Evolutionary conservation across 2,797 vertebrate genomes (phyloP).

Genomic region (Nasua narica): DNA sequence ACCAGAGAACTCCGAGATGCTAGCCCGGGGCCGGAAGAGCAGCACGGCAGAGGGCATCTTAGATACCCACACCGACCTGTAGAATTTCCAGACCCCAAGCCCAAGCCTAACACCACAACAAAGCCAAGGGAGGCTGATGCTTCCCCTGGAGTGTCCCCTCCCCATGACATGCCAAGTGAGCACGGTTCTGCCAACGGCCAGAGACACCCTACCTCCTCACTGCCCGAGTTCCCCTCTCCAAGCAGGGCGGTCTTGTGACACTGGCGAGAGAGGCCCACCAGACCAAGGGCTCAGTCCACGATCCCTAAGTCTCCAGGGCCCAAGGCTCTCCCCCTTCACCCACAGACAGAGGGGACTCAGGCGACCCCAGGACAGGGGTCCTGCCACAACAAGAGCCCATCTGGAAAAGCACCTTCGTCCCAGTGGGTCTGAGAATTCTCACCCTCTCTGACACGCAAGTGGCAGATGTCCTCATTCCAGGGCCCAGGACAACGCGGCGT

Average conservation of each 20-base stretch:
- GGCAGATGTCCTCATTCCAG: background rate
- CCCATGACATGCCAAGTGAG: background rate
- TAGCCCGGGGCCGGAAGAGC: fast-evolving
- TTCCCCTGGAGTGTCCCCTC: background rate
- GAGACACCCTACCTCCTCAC: background rate
- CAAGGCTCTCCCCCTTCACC: no score
- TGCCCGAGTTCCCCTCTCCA: no score
- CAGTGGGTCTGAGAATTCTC: background rate
- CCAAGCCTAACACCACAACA: background rate
- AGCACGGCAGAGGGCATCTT: background rate
- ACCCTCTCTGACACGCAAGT: background rate
- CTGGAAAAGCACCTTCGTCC: background rate
- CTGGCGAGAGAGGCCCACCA: background rate
- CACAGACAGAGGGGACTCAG: background rate
- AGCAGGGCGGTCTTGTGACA: background rate
- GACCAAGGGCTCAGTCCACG: no score
- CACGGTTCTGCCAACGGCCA: background rate
- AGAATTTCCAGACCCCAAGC: background rate
- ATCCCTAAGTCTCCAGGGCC: fast-evolving
- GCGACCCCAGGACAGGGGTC: background rate
- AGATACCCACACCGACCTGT: background rate
- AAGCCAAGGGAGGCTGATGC: background rate
- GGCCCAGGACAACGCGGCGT: no score
- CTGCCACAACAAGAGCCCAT: fast-evolving
- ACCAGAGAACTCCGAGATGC: background rate